Conservation (phyloP, 2,113 vertebrate species). For the Hypocryptadius cinnamomeus region DNA sequence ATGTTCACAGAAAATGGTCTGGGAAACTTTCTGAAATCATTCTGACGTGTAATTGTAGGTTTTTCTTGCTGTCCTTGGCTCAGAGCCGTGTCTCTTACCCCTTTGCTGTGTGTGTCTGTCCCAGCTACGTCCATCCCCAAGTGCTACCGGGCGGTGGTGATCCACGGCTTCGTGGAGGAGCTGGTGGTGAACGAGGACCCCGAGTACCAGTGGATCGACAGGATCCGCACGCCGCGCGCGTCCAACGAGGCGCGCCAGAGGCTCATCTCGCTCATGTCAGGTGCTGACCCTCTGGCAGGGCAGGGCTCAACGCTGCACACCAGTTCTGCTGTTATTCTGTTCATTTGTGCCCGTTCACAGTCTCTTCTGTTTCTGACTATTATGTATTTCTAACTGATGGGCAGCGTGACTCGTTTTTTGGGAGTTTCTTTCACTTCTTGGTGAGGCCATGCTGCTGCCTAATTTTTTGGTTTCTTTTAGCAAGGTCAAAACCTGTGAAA, state of each 20-base stretch:
- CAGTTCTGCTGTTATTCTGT: too few relatives aligned
- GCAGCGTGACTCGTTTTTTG: background rate
- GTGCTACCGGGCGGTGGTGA: slow-evolving; percentile 86
- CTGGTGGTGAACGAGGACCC: slow-evolving; percentile 98
- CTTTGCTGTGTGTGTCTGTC: background rate
- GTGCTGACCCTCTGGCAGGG: slow-evolving; percentile 68
- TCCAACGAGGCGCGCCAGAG: slow-evolving; percentile 96
- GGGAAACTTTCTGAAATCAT: background rate
- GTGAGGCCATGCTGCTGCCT: background rate
- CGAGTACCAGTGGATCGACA: slow-evolving; percentile 98
- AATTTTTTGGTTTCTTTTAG: background rate
- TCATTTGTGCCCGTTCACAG: too few relatives aligned
- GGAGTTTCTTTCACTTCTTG: background rate
- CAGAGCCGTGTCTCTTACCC: background rate
- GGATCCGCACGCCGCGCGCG: slow-evolving; percentile 93
- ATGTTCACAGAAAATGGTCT: background rate
- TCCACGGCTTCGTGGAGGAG: slow-evolving; percentile 98
- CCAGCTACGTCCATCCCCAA: slow-evolving; percentile 91
- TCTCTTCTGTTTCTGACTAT: background rate
- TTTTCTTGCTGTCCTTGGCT: background rate
- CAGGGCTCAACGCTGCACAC: too few relatives aligned
- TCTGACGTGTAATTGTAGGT: background rate
- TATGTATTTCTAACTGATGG: background rate
- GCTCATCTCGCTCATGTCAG: slow-evolving; percentile 98
- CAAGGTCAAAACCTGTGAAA: background rate